Evolutionary conservation across 2,888 invertebrate species (phyloP), one percentile per base, ranked within the genome.

Genomic region (Acanthococcus lagerstroemiae): DNA sequence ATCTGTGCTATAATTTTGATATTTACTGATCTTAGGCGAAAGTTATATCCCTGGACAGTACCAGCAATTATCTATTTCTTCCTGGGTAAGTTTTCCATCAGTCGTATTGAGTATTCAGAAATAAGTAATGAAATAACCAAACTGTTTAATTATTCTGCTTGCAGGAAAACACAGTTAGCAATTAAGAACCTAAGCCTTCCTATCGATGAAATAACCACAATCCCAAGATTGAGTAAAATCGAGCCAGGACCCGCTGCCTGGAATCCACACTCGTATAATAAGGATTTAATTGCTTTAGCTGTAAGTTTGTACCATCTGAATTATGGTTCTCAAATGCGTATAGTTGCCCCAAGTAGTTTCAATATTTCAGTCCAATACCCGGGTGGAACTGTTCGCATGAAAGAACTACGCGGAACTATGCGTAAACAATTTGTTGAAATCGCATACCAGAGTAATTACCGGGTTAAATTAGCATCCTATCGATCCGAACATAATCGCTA

Each of bases 171-270:
- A 71, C 88, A 87, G 77, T 80, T 94, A 67, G 91, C 91, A 2
- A 82, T 92, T 60, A 84, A 91, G 71, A 85, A 86, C 72, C 78
- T 94, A 55, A 86, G 87, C 69, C 83, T 84, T 60, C 80, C 84
- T 0, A 81, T 81, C 9, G 86, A 84, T 72, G 81, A 83, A 1
- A 79, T 90, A 9, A 84, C 85, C 70, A 90, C 90, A 72, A 88
- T 90, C 73, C 85, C 87, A 26, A 81, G 92, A 21, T 89, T 92
- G 73, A 93, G 92, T 74, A 93, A 95, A 79, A 94, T 93, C 77
- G 94, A 95, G 75, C 90, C 94, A 0, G 88, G 89, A 4, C 88
- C 90, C 15, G 91, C 93, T 0, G 93, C 94, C 78, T 95, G 93
- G 88, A 93, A 91, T 75, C 91, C 90, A 58, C 88, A 86, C 46